phyloP scores from a whole-genome alignment of 1,140 invertebrate genomes.

The Radopholus similis region DNA sequence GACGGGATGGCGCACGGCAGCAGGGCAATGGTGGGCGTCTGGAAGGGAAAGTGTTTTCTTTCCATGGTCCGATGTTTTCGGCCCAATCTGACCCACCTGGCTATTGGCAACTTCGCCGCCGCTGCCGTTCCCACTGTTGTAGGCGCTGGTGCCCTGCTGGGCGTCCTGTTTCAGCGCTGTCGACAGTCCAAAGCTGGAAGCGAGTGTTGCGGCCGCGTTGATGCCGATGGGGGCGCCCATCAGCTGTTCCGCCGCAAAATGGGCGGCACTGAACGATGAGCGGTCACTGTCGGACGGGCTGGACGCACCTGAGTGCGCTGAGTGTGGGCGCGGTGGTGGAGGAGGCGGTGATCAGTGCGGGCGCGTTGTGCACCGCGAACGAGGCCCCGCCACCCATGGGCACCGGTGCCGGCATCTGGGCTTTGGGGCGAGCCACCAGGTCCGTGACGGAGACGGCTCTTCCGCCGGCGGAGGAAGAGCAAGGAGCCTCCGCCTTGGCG shows the following conservation, averaged over 20 bases:
- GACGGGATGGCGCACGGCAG: conserved; percentile 29
- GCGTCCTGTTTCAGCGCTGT: no score
- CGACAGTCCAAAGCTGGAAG: not conserved
- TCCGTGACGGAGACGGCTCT: no score
- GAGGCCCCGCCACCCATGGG: not conserved
- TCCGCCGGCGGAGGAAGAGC: not conserved
- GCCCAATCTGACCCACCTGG: no score
- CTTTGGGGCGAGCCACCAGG: no score
- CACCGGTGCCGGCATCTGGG: not conserved
- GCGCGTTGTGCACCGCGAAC: not conserved
- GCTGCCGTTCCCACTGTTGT: no score
- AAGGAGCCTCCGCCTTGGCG: not conserved
- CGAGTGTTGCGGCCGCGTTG: no score
- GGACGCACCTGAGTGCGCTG: not conserved
- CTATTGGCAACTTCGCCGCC: no score
- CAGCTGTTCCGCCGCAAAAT: not conserved
- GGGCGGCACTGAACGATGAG: not conserved
- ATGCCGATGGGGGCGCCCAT: not conserved
- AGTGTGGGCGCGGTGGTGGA: not conserved
- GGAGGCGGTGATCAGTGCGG: not conserved
- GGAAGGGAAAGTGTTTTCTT: not conserved
- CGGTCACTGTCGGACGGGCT: not conserved
- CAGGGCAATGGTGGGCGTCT: conserved; percentile 25
- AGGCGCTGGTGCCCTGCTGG: no score
- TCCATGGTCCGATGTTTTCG: no score